Evolutionary conservation across 2,888 invertebrate genomes (phyloP).

Genomic region (Agapostemon virescens): DNA sequence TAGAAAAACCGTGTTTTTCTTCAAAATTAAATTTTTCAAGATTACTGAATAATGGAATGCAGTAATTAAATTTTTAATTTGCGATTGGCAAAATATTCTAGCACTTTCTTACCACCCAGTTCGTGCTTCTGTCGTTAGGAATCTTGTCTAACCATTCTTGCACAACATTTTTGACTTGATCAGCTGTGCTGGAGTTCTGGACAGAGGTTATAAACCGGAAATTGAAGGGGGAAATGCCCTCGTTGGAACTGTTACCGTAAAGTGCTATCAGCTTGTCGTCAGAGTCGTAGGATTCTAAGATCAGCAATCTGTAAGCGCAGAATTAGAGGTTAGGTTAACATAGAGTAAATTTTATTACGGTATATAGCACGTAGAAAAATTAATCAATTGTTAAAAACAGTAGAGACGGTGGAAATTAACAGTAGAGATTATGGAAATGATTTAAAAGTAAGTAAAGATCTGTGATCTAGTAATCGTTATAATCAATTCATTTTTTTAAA

Average conservation of each 20-base stretch:
- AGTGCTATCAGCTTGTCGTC: slow-evolving; percentile 68
- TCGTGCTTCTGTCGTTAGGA: slow-evolving; percentile 72
- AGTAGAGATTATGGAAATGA: too few relatives aligned
- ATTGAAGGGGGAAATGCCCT: slow-evolving; percentile 72
- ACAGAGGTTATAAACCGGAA: slow-evolving; percentile 70
- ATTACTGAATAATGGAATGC: too few relatives aligned
- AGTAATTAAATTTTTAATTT: too few relatives aligned
- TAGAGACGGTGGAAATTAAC: too few relatives aligned
- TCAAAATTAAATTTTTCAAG: too few relatives aligned
- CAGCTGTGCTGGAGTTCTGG: slow-evolving; percentile 64
- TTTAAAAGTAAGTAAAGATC: too few relatives aligned
- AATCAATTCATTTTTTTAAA: too few relatives aligned
- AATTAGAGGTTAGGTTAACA: slow-evolving; percentile 1
- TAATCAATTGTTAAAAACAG: too few relatives aligned
- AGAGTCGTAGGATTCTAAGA: slow-evolving; percentile 71
- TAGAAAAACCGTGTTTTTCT: too few relatives aligned
- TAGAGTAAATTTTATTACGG: neutral
- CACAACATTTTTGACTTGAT: slow-evolving; percentile 64
- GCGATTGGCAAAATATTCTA: neutral
- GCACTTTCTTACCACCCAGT: slow-evolving; percentile 74
- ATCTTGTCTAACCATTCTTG: slow-evolving; percentile 69
- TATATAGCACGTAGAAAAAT: too few relatives aligned
- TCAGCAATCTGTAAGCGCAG: slow-evolving; percentile 68
- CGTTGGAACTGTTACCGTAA: slow-evolving; percentile 72
- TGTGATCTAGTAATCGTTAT: too few relatives aligned